Evolutionary conservation across 1,140 invertebrate species (phyloP), one percentile per base, ranked within the genome.

Genomic region (Temnothorax nylanderi): DNA sequence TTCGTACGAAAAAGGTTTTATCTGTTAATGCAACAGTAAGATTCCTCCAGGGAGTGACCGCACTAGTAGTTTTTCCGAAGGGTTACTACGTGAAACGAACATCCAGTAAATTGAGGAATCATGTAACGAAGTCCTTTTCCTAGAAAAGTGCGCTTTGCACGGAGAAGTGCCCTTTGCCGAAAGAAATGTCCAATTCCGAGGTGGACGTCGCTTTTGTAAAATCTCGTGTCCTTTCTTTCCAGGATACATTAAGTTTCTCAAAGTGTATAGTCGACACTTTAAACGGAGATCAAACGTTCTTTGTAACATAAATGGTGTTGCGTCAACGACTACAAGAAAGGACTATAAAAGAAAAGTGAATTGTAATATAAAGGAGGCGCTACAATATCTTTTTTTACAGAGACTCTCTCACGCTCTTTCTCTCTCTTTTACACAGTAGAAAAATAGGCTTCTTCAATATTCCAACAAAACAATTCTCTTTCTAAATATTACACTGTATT

Each of bases 141-240:
- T 34, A n/a, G 54, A 44, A 47, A 74, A 75, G 44, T 74, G 18
- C 69, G 44, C 69, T 74, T 56, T 56, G 21, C 80, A 82, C 49
- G 80, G n/a, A 49, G 44, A 69, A 69, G 65, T 69, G 6, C 0
- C 21, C 41, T 69, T 72, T 41, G 26, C 67, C 69, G n/a, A 84
- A 84, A 75, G 80, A 84, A 75, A 84, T 21, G 69, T 75, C 54
- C 80, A 44, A 72, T 82, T 56, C 44, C 65, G 37, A 71, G 21
- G 37, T 71, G 71, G 41, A 85, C 71, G 74, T 80, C 44, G 54
- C 60, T 56, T 65, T 85, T 65, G 60, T 80, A 85, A 85, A 85
- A 85, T 85, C 75, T 65, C 60, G 34, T 65, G 41, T 60, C 56
- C n/a, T 60, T 51, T 54, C 44, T 51, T 80, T 21, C 11, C 32